These are phyloP conservation scores for Bombus waltoni DNA, from an alignment of 1,140 invertebrate genomes.

Conservation along the genomic window DNA sequence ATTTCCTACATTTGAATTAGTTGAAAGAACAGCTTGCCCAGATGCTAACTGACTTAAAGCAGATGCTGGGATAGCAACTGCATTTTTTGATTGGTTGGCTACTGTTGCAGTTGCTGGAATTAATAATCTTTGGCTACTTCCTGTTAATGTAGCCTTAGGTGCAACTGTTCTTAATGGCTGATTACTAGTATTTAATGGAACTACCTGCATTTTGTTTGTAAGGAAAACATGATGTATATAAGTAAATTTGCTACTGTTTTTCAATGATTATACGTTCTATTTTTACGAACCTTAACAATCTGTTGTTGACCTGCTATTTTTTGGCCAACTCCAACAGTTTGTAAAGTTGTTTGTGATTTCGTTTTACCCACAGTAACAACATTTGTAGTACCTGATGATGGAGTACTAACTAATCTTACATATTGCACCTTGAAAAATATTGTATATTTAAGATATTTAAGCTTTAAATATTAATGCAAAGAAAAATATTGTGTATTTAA, in stretches of 20 bases:
- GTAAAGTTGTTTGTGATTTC: conserved; percentile 75
- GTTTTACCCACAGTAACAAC: conserved; percentile 80
- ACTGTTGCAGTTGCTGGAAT: conserved; percentile 79
- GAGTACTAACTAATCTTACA: conserved; percentile 86
- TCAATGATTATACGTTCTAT: not conserved
- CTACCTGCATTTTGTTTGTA: conserved; percentile 62
- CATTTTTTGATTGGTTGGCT: conserved; percentile 74
- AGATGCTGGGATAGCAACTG: conserved; percentile 80
- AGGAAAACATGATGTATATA: conserved; percentile 14
- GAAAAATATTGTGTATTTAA: conserved; percentile 7
- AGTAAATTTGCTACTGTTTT: not conserved
- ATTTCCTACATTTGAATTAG: conserved; percentile 81
- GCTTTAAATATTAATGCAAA: not conserved
- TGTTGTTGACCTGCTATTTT: conserved; percentile 77
- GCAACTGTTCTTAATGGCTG: conserved; percentile 79
- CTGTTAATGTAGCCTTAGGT: conserved; percentile 76
- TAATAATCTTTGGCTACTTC: conserved; percentile 77
- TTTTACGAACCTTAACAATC: conserved; percentile 75
- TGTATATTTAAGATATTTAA: conserved; percentile 6
- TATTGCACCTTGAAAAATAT: conserved; percentile 85
- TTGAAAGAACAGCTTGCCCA: conserved; percentile 83
- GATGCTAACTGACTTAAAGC: conserved; percentile 82
- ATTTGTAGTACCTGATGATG: conserved; percentile 77
- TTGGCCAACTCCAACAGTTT: conserved; percentile 77
- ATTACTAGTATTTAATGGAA: conserved; percentile 78